phyloP scores from a whole-genome alignment of 2,797 vertebrate genomes.

The Falco rusticolus region DNA sequence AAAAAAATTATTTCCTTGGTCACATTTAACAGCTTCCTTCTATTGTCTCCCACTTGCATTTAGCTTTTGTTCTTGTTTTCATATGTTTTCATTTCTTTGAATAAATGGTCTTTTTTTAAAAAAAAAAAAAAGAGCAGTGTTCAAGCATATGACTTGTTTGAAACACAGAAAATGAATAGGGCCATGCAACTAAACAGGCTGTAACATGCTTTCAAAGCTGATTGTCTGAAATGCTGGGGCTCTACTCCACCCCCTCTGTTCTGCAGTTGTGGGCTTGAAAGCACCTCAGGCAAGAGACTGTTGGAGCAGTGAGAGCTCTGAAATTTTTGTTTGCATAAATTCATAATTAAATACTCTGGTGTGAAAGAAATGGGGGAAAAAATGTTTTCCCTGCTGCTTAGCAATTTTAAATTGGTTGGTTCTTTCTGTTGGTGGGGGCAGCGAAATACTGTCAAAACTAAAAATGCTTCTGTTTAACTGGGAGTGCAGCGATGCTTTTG shows the following conservation, averaged over 20 bases:
- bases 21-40: neutral
- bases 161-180: neutral
- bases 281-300: conserved; percentile 55
- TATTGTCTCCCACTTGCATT: neutral
- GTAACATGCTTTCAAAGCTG: conserved; percentile 25
- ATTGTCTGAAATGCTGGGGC: conserved; percentile 24
- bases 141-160: conserved; percentile 8
- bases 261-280: conserved; percentile 43
- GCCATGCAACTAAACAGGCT: conserved; percentile 9
- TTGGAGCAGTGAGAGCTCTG: conserved; percentile 43
- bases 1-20: neutral
- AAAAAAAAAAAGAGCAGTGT: neutral
- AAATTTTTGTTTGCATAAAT: conserved; percentile 73
- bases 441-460: neutral
- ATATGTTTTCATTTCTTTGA: neutral
- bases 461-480: conserved; percentile 12
- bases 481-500: neutral
- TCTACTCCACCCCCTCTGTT: conserved; percentile 29
- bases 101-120: neutral
- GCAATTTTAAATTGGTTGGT: conserved; percentile 16
- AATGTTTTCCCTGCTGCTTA: conserved; percentile 39
- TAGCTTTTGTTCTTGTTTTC: neutral
- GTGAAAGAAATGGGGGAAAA: neutral
- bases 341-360: conserved; percentile 68
- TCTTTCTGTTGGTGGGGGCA: conserved; percentile 28